Evolutionary conservation across 1,140 invertebrate genomes (phyloP), one percentile per base, ranked within the genome.

Genomic region (Zaprionus lachaisei): DNA sequence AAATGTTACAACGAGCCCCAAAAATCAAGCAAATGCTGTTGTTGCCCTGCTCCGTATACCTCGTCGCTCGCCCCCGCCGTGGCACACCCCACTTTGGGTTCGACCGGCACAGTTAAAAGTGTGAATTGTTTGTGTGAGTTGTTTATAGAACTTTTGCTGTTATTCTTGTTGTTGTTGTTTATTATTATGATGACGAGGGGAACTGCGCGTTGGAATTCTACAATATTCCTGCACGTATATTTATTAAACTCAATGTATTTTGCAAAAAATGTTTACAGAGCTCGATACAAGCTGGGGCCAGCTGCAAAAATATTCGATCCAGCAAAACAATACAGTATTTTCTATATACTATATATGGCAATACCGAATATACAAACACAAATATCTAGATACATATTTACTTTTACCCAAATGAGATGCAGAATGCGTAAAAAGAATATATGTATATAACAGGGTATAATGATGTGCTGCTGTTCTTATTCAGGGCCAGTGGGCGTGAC

Each of bases 131-230:
- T 61, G 37, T 69, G 65, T 69, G 65, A 68, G 49, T 64, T 75
- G 72, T 75, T 75, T 75, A 70, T 54, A 70, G 54, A 71, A 63
- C 65, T 64, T 49, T 58, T 22, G 54, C 34, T 38, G 24, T 54
- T 49, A 17, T 20, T 49, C 12, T n/a, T 47, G 24, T 31, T 34
- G 28, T 61, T 61, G 55, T 64, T 63, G 75, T 66, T 71, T 69
- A 34, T 71, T 64, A 41, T 57, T 72, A 44, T 69, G 70, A 58
- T 34, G 38, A 41, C 14, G 38, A 41, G 41, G 41, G 73, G 77
- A 85, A 87, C 65, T 86, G 83, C 83, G 83, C 66, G 62, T 74
- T 81, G 67, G 56, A 67, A 87, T 69, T 79, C 51, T 56, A 62
- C 28, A 28, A 44, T 38, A 79, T 55, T 67, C 34, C 34, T 49